phyloP scores from a whole-genome alignment of 2,888 invertebrate species.

The Merodon equestris region DNA sequence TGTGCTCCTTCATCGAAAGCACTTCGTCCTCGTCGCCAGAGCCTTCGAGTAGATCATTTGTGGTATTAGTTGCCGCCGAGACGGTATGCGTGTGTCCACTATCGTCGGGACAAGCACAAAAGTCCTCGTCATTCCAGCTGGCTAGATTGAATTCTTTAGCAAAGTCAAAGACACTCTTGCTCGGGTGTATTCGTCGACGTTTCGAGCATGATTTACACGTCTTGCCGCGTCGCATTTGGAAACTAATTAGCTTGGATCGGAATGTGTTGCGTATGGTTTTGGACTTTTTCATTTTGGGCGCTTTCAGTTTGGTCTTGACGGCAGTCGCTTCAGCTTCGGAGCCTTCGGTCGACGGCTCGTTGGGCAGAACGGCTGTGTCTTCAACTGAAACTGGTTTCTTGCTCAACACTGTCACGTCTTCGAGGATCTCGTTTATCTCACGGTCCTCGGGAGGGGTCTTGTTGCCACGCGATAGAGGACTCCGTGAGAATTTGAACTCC shows the following conservation, averaged over 20 bases:
- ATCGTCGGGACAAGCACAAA: conserved; percentile 74
- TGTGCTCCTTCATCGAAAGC: conserved; percentile 77
- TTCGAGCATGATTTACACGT: conserved; percentile 77
- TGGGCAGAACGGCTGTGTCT: conserved; percentile 13
- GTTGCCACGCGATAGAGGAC: conserved; percentile 72
- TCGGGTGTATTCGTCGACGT: conserved; percentile 76
- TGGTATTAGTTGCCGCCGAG: conserved; percentile 52
- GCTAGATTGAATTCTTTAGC: conserved; percentile 74
- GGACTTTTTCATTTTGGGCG: conserved; percentile 77
- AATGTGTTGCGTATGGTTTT: conserved; percentile 77
- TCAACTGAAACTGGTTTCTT: conserved; percentile 40
- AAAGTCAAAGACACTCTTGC: conserved; percentile 77
- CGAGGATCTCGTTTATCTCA: conserved; percentile 61
- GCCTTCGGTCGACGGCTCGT: conserved; percentile 49
- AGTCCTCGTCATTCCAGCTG: conserved; percentile 71
- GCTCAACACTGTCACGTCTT: conserved; percentile 54
- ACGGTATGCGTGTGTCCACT: conserved; percentile 55
- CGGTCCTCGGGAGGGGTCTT: conserved; percentile 70
- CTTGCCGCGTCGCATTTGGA: conserved; percentile 74
- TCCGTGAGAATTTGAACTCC: conserved; percentile 75
- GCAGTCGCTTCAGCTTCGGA: conserved; percentile 62
- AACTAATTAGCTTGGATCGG: conserved; percentile 76
- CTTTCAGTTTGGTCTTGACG: conserved; percentile 74
- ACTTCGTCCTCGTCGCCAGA: conserved; percentile 74
- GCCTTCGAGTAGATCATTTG: conserved; percentile 68